Conservation (phyloP, 1,140 invertebrate genomes). For the Myzus persicae region DNA sequence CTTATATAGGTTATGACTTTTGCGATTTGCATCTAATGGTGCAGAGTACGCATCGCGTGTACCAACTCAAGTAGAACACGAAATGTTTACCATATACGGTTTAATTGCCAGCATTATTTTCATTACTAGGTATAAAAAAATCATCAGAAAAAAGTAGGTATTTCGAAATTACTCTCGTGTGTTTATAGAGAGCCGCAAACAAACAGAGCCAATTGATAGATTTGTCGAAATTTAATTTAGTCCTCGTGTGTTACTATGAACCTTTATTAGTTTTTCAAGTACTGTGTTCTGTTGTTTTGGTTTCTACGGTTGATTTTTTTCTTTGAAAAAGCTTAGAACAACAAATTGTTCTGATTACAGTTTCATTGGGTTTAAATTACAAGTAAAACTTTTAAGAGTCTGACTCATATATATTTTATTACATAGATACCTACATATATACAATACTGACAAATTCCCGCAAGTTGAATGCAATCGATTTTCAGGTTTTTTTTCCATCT, state of each 20-base stretch:
- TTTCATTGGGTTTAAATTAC: constrained; percentile 43
- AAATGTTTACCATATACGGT: background rate
- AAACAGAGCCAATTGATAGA: constrained; percentile 25
- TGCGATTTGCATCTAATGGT: background rate
- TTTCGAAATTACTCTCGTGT: background rate
- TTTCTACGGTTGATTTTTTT: background rate
- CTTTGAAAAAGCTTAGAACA: constrained; percentile 16
- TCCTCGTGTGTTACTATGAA: background rate
- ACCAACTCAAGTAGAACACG: background rate
- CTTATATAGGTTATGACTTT: background rate
- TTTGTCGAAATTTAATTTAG: constrained; percentile 47
- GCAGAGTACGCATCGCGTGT: background rate
- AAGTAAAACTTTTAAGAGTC: background rate
- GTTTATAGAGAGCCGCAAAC: background rate
- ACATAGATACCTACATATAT: background rate
- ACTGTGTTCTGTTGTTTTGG: background rate
- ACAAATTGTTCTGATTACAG: constrained; percentile 30
- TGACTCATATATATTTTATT: background rate
- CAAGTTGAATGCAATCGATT: background rate
- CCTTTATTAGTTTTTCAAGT: constrained; percentile 45
- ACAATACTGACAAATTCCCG: background rate
- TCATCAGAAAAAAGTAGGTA: background rate
- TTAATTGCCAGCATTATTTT: background rate
- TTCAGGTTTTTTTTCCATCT: background rate
- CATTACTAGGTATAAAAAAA: background rate